Evolutionary conservation across 30 jellyfish, hydroid and myxozoan species (phyloP).

Genomic region (Turritopsis dohrnii): DNA sequence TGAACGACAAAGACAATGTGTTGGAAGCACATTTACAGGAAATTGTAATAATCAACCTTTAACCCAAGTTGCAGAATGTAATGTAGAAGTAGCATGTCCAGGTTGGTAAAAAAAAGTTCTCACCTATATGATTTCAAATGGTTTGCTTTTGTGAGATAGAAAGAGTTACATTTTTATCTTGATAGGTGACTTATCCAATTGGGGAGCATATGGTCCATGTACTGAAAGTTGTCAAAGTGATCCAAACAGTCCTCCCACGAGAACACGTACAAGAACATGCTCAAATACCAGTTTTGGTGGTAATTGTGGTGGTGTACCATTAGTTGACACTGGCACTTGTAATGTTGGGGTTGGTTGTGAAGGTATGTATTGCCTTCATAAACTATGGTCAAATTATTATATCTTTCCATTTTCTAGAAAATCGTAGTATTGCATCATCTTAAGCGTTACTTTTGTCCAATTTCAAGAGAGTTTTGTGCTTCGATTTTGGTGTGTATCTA

Average conservation of each 20-base stretch:
- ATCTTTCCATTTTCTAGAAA: no score
- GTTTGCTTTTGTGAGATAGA: no score
- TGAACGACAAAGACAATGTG: no score
- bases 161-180: no score
- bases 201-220: neutral
- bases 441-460: no score
- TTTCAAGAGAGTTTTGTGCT: no score
- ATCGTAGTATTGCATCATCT: no score
- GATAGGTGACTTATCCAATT: neutral
- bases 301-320: neutral
- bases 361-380: neutral
- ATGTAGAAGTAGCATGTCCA: slow-evolving; percentile 9
- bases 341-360: slow-evolving; percentile 3
- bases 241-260: slow-evolving; percentile 3
- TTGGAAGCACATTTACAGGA: no score
- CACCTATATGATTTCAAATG: neutral
- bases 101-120: neutral
- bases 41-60: no score
- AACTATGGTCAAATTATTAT: no score
- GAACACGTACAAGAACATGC: slow-evolving; percentile 5
- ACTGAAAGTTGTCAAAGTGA: neutral
- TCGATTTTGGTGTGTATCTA: no score
- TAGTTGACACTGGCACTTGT: neutral
- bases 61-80: no score
- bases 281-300: slow-evolving; percentile 1